Conservation (phyloP, 1,140 invertebrate genomes). For the Chymomyza costata region DNA sequence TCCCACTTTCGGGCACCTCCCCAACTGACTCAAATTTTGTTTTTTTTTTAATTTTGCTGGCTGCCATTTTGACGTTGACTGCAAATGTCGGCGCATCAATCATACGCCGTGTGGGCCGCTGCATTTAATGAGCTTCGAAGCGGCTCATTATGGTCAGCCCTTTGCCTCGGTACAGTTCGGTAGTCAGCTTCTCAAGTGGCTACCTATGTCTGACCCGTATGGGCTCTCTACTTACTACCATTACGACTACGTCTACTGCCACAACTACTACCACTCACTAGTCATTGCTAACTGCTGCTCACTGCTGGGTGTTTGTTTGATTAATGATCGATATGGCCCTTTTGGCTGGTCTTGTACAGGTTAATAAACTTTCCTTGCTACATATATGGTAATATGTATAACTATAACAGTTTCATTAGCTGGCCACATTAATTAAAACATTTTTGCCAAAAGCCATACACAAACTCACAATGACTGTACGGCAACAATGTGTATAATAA, state of each 20-base stretch:
- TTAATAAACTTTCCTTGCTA: conserved; percentile 56
- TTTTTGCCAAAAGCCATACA: conserved; percentile 46
- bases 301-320: too few species aligned
- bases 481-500: too few species aligned
- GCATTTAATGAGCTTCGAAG: conserved; percentile 68
- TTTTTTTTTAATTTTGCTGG: conserved; percentile 22
- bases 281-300: too few species aligned
- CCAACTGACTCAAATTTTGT: conserved; percentile 16
- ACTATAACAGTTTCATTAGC: conserved; percentile 72
- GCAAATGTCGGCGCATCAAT: conserved; percentile 56
- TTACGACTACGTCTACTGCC: too few species aligned
- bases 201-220: conserved; percentile 54
- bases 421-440: conserved; percentile 70
- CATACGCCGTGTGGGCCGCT: conserved; percentile 46
- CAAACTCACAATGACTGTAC: too few species aligned
- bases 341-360: conserved; percentile 29
- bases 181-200: conserved; percentile 44
- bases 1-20: too few species aligned
- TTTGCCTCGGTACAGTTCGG: conserved; percentile 52
- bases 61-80: conserved; percentile 45
- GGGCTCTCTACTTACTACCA: too few species aligned
- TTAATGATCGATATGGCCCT: too few species aligned
- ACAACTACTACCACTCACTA: too few species aligned
- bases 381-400: conserved; percentile 53
- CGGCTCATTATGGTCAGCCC: conserved; percentile 53